A percentile compares a stretch with the other conserved stretches of the same genome.
Conservation (phyloP, 1,140 invertebrate species). For the Metopolophium dirhodum region DNA sequence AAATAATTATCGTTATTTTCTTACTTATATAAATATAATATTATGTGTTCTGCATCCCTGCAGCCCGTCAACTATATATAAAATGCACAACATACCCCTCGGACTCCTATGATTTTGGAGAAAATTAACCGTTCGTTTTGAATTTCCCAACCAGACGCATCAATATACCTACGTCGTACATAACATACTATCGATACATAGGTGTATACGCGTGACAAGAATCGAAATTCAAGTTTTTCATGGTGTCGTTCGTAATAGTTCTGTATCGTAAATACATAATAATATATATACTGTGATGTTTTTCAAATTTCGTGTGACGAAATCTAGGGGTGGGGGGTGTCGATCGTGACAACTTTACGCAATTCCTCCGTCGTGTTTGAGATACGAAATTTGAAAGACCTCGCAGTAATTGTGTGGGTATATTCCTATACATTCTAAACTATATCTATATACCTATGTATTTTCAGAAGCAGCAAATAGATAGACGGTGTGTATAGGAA, state of each 20-base stretch:
- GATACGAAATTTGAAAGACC: not conserved
- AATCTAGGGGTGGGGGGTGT: not conserved
- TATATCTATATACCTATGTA: not conserved
- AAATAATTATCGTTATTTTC: not conserved
- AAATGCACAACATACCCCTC: too few relatives aligned
- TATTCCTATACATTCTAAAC: not conserved
- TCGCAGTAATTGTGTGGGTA: not conserved
- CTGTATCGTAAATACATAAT: not conserved
- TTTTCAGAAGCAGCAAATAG: not conserved
- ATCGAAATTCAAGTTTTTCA: not conserved
- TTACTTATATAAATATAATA: not conserved
- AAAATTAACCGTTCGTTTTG: not conserved
- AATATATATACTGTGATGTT: not conserved
- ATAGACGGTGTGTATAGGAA: not conserved
- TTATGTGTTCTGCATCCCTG: not conserved
- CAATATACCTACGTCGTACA: not conserved
- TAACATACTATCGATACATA: not conserved
- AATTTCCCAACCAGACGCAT: not conserved
- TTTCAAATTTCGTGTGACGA: not conserved
- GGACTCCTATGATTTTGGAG: not conserved
- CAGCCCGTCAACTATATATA: too few relatives aligned
- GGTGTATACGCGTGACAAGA: not conserved
- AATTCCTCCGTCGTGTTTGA: not conserved
- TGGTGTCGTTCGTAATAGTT: not conserved
- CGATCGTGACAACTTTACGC: not conserved